These are phyloP conservation scores for Platorchestia sp. DNA, from an alignment of 1,140 invertebrate species.

Conservation along the genomic window DNA sequence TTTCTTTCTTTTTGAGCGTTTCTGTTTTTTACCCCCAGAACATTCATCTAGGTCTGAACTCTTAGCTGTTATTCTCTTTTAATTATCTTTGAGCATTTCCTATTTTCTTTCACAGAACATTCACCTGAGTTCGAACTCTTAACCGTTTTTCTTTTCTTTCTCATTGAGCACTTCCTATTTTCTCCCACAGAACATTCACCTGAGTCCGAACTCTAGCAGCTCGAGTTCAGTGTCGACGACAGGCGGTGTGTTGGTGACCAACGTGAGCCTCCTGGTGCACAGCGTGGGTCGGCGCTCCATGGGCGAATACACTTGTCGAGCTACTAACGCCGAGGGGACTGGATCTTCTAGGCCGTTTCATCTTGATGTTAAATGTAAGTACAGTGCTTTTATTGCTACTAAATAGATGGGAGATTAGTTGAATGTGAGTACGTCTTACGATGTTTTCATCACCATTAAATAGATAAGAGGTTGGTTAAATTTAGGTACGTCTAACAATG, in stretches of 20 bases:
- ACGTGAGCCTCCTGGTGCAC: conserved; percentile 79
- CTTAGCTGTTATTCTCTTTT: conserved; percentile 66
- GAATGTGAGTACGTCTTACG: too few relatives aligned
- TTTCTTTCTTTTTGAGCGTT: not conserved
- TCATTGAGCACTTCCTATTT: not conserved
- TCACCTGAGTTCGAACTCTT: conserved; percentile 72
- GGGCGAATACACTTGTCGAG: conserved; percentile 81
- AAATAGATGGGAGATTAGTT: too few relatives aligned
- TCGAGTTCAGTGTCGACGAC: conserved; percentile 20
- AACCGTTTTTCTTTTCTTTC: not conserved
- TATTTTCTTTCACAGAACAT: conserved; percentile 57
- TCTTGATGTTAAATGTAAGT: conserved; percentile 81
- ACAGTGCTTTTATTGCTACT: not conserved
- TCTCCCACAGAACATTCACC: conserved; percentile 59
- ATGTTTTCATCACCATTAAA: too few relatives aligned
- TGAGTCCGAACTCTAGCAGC: conserved; percentile 74
- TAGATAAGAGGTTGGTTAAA: too few relatives aligned
- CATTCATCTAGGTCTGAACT: conserved; percentile 71
- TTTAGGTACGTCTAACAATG: too few relatives aligned
- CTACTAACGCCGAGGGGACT: conserved; percentile 76
- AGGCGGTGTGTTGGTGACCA: conserved; percentile 76
- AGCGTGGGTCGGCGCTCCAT: conserved; percentile 76
- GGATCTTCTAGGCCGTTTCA: conserved; percentile 73
- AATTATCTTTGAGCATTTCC: not conserved
- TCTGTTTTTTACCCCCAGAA: conserved; percentile 52